These are phyloP conservation scores for Platorchestia sp. DNA, from an alignment of 1,140 invertebrate species.

Conservation along the genomic window DNA sequence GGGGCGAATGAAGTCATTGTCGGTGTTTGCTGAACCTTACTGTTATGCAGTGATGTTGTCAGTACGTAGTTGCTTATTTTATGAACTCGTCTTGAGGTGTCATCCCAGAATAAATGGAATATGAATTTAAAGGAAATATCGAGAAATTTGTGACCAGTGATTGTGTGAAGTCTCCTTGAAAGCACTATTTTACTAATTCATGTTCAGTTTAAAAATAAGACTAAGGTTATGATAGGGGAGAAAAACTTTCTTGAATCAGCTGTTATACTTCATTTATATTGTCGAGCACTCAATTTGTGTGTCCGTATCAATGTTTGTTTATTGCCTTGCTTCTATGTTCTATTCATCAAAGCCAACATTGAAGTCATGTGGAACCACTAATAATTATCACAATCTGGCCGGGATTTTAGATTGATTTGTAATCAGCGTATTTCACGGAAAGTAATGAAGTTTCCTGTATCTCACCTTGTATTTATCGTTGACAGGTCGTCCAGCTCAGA, in stretches of 20 bases:
- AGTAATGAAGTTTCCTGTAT: neutral
- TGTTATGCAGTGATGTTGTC: too few relatives aligned
- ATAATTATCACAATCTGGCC: neutral
- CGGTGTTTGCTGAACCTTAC: too few relatives aligned
- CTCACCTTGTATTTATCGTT: neutral
- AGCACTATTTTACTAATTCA: too few relatives aligned
- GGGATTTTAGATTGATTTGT: neutral
- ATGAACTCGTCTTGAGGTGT: too few relatives aligned
- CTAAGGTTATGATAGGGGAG: neutral
- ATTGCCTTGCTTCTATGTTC: neutral
- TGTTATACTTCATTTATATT: neutral
- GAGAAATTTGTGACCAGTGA: too few relatives aligned
- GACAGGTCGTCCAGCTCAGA: constrained; percentile 63
- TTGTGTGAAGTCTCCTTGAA: too few relatives aligned
- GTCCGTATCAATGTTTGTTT: neutral
- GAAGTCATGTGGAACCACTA: neutral
- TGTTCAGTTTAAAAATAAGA: neutral
- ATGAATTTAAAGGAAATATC: too few relatives aligned
- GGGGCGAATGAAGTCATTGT: too few relatives aligned
- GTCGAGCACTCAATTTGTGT: neutral
- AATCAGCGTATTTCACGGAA: neutral
- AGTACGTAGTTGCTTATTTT: too few relatives aligned
- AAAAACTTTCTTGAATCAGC: neutral
- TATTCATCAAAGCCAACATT: neutral
- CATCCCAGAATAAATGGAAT: too few relatives aligned